phyloP scores from a whole-genome alignment of 2,797 vertebrate genomes.

The Nasua narica region DNA sequence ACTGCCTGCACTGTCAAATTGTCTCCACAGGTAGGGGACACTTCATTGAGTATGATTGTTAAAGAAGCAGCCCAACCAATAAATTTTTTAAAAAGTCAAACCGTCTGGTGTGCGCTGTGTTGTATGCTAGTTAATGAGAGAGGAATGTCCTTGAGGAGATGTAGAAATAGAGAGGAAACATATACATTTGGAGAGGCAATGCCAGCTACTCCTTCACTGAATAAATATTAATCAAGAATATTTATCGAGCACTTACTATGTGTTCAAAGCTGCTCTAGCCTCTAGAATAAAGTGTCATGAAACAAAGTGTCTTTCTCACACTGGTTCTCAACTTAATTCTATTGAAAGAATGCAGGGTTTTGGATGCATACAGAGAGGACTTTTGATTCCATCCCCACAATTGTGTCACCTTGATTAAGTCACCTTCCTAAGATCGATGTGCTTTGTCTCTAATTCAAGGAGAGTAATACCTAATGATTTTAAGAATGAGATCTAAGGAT shows the following conservation, averaged over 20 bases:
- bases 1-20: not conserved
- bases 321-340: not conserved
- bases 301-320: not conserved
- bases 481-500: not conserved
- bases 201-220: not conserved
- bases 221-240: not conserved
- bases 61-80: not conserved
- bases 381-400: not conserved
- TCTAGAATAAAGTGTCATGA: not conserved
- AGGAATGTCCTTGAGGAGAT: not conserved
- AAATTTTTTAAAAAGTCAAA: not conserved
- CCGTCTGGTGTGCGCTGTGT: not conserved
- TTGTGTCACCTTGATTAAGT: not conserved
- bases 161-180: not conserved
- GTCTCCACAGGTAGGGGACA: not conserved
- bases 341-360: not conserved
- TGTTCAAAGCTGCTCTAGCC: not conserved
- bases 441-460: not conserved
- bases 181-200: not conserved
- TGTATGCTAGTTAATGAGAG: not conserved
- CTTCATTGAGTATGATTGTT: not conserved
- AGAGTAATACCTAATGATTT: not conserved
- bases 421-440: not conserved
- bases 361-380: not conserved
- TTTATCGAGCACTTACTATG: not conserved